Evolutionary conservation across 2,113 vertebrate genomes (phyloP), one percentile per base, ranked within the genome.

Genomic region (Excalfactoria chinensis): DNA sequence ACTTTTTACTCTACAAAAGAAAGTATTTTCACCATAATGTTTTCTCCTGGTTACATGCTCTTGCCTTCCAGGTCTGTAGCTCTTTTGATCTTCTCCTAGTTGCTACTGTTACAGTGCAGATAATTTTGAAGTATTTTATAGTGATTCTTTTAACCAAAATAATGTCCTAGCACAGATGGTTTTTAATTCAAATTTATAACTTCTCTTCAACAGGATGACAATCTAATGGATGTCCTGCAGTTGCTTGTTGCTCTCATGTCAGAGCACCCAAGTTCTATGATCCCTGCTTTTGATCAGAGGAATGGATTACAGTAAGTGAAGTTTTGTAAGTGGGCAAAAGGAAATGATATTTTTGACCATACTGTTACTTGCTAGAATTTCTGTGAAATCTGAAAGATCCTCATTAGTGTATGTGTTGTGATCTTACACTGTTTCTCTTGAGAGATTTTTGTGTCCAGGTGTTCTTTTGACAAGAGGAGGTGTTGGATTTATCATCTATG

Each of bases 191-290:
- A 4, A 58, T 69, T 26, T 88, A 11, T 84, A 64, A 89, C 64
- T 87, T 92, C 49, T 77, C 20, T 92, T 92, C 90, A 69, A 94
- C 96, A 99, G 99, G 99, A 99, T 96, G 99, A 99, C 96, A 99
- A 99, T 96, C 97, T 99, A 90, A 99, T 99, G 98, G 99, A 99
- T 95, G 99, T 99, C 51, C 98, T 99, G 70, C 99, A 99, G 96
- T 96, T 99, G 85, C 97, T 99, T 95, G 99, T 99, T 93, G 99
- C 99, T 90, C 96, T 99, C 93, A 99, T 99, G 99, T 98, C 99
- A 82, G 99, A 99, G 95, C 99, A 99, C 87, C 99, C 99, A 8
- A 96, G 96, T 49, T 98, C 99, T 60, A 99, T 99, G 98, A 98
- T 98, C 84, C 98, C 98, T 95, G 99, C 99, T 83, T 99, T 99